Evolutionary conservation across 37 sponge, comb jelly and placozoan genomes (phyloP).

Genomic region (Cladorhizidae sp.): DNA sequence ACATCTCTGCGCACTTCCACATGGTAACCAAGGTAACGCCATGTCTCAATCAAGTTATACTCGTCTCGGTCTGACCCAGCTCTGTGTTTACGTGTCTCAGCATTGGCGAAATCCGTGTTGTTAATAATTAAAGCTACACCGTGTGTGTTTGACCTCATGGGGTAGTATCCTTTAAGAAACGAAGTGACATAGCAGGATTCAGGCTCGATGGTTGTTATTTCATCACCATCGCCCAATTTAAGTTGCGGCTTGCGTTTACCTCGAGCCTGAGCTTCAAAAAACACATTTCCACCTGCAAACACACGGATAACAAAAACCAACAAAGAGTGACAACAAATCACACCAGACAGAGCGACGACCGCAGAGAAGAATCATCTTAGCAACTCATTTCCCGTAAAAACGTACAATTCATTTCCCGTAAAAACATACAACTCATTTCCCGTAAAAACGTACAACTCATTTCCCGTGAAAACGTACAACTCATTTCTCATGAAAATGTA

Average conservation of each 20-base stretch:
- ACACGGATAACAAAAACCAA: no score
- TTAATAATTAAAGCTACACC: conserved; percentile 79
- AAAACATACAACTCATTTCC: no score
- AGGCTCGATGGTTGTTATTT: neutral
- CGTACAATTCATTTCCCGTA: no score
- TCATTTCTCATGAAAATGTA: no score
- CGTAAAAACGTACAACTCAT: no score
- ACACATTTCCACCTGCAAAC: no score
- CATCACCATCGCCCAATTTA: neutral
- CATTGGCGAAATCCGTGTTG: conserved; percentile 51
- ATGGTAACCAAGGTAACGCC: conserved; percentile 49
- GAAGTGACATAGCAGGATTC: neutral
- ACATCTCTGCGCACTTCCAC: conserved; percentile 34
- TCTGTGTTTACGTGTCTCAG: neutral
- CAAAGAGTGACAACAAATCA: no score
- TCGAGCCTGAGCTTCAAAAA: no score
- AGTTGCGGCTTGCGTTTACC: neutral
- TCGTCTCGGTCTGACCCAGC: conserved; percentile 50
- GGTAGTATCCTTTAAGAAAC: neutral
- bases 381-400: no score
- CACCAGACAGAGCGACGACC: no score
- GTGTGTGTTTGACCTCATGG: conserved; percentile 57
- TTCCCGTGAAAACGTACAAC: no score
- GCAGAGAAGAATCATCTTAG: no score
- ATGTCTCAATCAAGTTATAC: conserved; percentile 16